Base-by-base conservation (phyloP, 2,888 invertebrate genomes). In the Athripsodes cinereus region DNA sequence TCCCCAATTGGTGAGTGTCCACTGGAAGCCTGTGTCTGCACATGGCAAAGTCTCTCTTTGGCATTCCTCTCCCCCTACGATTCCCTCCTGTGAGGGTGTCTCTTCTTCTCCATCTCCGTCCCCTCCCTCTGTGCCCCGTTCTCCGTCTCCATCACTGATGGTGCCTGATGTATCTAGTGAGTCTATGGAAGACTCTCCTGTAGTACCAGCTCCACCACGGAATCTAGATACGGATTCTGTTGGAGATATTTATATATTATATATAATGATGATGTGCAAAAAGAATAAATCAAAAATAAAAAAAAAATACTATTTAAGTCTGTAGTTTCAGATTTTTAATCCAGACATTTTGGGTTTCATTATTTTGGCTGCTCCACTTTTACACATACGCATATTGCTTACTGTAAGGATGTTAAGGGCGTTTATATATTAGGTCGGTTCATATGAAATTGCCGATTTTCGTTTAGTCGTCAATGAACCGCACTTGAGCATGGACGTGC, bases 1-100 rank as follows among this genome's bases (percentile, higher is more conserved):
- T 54, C 78, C 80, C 81, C 81, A 81, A 67, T 81, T 81, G 66
- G 76, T 81, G 48, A 82, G 70, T 8, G 82, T 82, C 82, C 82
- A 82, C 67, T 81, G 81, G 66, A 80, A 81, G 54, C 79, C 80
- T 16, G 75, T 75, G 19, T 71, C 51, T 58, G 62, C 60, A 62
- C 66, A 65, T 56, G 65, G 65, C 64, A 65, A 60, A 35, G 67
- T 66, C 62, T 68, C 71, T 53, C 62, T 46, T 52, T 59, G 65
- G 40, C 62, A 62, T 68, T 69, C 63, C 69, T 71, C 51, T 69
- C 72, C 64, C 35, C 60, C 57, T 21, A 52, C 51, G 21, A 56
- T 22, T 11, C 55, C 73, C 70, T 64, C 71, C 48, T 21, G 55
- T 31, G 57, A 53, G 2, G 46, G 48, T 13, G 13, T 52, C 2